Percentiles rank a stretch among this genome's conserved stretches.
phyloP scores from a whole-genome alignment of 2,797 vertebrate genomes.

The Rhinoraja longicauda region DNA sequence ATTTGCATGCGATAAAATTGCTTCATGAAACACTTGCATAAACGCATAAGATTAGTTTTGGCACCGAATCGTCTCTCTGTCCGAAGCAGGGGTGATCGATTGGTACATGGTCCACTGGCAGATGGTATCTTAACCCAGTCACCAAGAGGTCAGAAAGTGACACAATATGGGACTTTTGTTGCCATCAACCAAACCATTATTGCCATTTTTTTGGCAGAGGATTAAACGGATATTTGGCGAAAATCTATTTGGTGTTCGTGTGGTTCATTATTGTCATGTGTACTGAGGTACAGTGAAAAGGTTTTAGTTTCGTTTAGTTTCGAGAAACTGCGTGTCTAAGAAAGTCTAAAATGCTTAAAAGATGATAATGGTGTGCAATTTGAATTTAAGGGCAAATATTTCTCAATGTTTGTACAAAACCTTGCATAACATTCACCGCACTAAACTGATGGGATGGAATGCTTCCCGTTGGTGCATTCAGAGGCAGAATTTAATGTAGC shows the following conservation, averaged over 20 bases:
- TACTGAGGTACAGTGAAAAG: too few species aligned
- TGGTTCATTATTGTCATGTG: too few species aligned
- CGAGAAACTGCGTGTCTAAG: too few species aligned
- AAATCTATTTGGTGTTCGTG: too few species aligned
- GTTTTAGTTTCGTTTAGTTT: too few species aligned
- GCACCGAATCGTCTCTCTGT: neutral
- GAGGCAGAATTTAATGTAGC: neutral
- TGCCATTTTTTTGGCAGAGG: neutral
- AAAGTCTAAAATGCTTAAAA: too few species aligned
- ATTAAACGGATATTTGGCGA: neutral
- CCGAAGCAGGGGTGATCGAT: neutral
- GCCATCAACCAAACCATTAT: neutral
- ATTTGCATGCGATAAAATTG: neutral
- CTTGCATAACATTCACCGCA: neutral
- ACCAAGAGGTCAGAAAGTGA: neutral
- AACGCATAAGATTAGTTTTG: neutral
- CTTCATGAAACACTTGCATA: neutral
- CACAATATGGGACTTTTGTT: neutral
- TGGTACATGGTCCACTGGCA: neutral
- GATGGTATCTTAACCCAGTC: neutral
- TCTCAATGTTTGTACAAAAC: neutral
- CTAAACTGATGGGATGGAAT: too few species aligned
- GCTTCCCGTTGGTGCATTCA: neutral
- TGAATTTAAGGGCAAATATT: neutral
- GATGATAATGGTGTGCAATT: too few species aligned